Base-by-base conservation (phyloP, 1,140 invertebrate species). In the Cydia splendana region DNA sequence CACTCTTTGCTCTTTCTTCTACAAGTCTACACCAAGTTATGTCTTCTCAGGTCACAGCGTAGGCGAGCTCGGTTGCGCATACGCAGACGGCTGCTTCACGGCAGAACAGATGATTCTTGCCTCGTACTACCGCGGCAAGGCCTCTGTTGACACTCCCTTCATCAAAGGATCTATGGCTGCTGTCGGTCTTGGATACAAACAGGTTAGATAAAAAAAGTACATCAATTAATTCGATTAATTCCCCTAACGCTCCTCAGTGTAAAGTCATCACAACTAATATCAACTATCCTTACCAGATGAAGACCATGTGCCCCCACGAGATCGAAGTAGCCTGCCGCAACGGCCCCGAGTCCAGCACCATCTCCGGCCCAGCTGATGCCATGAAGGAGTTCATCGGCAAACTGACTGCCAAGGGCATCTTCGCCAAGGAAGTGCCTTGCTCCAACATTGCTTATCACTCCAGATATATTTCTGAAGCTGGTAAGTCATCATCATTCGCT, bases 301-400 rank as follows among this genome's bases (percentile, higher is more conserved):
- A 94, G 77, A 79, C 92, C 20, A 87, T 94, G 79, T 95, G 96
- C 82, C 96, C 97, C 76, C 90, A 93, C 12, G 92, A 92, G 79
- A 95, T 98, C 86, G 96, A 97, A 82, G 95, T 97, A 0, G 97
- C 97, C 15, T 98, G 98, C 90, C 97, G 98, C 90, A 98, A 98
- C 87, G 95, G 96, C 1, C 93, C 95, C 1, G 96, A 98, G 81
- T 97, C 96, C 45, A 96, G 97, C 34, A 98, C 97, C 0, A 95
- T 99, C 69, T 98, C 97, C 9, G 98, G 98, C 4, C 97, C 97
- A 4, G 94, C 94, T 51, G 95, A 96, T 42, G 94, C 95, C 45
- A 96, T 98, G 82, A 92, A 94, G 76, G 88, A 89, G 42, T 97
- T 97, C 87, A 95, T 97, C 0, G 94, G 93, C 4, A 92, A 97